Base-by-base conservation (phyloP, 2,888 invertebrate genomes). In the Apodemia hepburni region DNA sequence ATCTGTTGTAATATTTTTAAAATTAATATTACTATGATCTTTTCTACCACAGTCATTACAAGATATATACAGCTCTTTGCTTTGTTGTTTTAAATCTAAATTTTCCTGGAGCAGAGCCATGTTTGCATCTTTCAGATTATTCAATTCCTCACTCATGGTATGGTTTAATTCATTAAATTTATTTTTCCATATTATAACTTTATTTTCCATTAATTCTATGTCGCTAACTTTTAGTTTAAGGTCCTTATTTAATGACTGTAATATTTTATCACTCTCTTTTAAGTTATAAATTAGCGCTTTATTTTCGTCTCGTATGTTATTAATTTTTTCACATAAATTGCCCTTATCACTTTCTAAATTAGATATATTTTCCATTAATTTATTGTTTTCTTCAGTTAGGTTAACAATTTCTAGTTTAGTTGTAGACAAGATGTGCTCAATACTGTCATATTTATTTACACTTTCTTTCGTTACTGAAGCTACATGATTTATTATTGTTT, bases 201-300 rank as follows among this genome's bases (percentile, higher is more conserved):
- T 84, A 12, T 54, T 64, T 73, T 84, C 74, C 70, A 87, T 79
- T 7, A 29, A 63, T 61, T 76, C 69, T 27, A 88, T 74, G 73
- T 85, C 80, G 49, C 67, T 65, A 15, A 71, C 65, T 72, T 87
- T 89, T 1, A 61, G 42, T 61, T 74, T 69, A 29, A 90, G 67
- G 67, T 87, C 81, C 29, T 66, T 60, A 64, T 78, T 72, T 22
- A 87, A 69, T 33, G 74, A 68, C 61, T 75, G 66, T 60, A 89
- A 68, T 18, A 82, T 64, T 54, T 72, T 64, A 65, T 75, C 72
- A 65, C 76, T 78, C 38, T 68, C 66, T 22, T 66, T 64, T 49
- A 87, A 75, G 69, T 81, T 73, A 62, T 66, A 47, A 62, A 71
- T 72, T 17, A 84, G 66, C 29, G 62, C 61, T 58, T 74, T 69